phyloP scores from a whole-genome alignment of 92 coral and sea anemone species.

The Epizoanthus fatuus region DNA sequence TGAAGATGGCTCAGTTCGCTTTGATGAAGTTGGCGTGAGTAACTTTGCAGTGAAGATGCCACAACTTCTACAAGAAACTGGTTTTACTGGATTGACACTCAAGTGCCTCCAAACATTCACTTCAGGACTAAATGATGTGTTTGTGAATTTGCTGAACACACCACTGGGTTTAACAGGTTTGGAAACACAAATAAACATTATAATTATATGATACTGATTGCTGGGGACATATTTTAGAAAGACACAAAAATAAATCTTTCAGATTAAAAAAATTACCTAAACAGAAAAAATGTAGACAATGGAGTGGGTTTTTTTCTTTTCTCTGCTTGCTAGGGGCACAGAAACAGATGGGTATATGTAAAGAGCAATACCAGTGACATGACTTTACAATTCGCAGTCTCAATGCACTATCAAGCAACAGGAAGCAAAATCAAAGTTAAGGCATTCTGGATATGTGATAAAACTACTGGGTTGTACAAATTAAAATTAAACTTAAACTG shows the following conservation, averaged over 20 bases:
- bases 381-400: too few relatives aligned
- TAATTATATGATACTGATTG: neutral
- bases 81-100: neutral
- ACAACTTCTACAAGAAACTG: neutral
- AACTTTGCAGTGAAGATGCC: constrained; percentile 32
- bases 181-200: neutral
- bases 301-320: too few relatives aligned
- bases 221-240: neutral
- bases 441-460: too few relatives aligned
- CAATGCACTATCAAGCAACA: too few relatives aligned
- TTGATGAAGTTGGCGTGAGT: constrained; percentile 40
- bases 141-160: constrained; percentile 14
- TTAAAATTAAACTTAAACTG: too few relatives aligned
- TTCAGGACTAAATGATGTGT: constrained; percentile 11
- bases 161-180: neutral
- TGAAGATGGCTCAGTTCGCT: constrained; percentile 2
- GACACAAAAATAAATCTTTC: neutral
- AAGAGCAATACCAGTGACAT: too few relatives aligned
- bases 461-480: too few relatives aligned
- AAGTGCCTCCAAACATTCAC: neutral
- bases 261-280: too few relatives aligned
- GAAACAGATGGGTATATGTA: too few relatives aligned
- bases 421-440: too few relatives aligned
- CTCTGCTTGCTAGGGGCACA: too few relatives aligned
- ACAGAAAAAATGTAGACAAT: too few relatives aligned